Evolutionary conservation across 2,888 invertebrate species (phyloP).

Genomic region (Leucania comma): DNA sequence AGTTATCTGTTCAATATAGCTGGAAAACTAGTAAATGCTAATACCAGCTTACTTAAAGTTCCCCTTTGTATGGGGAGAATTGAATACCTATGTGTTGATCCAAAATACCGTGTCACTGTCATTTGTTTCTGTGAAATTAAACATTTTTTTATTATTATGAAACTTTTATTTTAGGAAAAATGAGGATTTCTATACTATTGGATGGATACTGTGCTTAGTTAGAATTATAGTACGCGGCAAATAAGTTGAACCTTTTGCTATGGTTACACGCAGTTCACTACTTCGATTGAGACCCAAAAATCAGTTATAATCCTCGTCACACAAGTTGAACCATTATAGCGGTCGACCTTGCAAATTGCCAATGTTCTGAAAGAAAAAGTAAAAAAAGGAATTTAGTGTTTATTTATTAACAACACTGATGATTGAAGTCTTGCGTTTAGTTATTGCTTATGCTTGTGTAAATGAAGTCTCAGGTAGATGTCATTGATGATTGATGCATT

Average conservation of each 20-base stretch:
- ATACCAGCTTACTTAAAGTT: conserved; percentile 12
- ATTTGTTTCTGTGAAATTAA: background rate
- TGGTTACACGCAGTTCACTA: too few relatives aligned
- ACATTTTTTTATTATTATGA: background rate
- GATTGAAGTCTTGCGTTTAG: conserved; percentile 14
- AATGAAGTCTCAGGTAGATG: too few relatives aligned
- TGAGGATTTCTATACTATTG: too few relatives aligned
- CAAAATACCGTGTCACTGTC: background rate
- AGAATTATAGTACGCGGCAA: background rate
- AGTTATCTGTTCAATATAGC: background rate
- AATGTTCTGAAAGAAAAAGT: background rate
- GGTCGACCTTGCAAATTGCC: too few relatives aligned
- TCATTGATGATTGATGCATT: background rate
- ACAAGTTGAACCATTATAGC: background rate
- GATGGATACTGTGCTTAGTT: background rate
- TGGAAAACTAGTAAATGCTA: conserved; percentile 27
- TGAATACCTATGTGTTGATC: background rate
- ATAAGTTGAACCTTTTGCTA: too few relatives aligned
- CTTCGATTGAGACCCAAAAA: too few relatives aligned
- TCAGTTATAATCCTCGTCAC: too few relatives aligned
- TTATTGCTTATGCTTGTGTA: background rate
- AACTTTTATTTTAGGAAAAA: background rate
- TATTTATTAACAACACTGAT: conserved; percentile 25
- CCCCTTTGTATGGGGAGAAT: conserved; percentile 23
- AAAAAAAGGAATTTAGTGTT: conserved; percentile 11